These are phyloP conservation scores for Ceyx melanurus DNA, from an alignment of 2,113 vertebrate species.

Conservation along the genomic window DNA sequence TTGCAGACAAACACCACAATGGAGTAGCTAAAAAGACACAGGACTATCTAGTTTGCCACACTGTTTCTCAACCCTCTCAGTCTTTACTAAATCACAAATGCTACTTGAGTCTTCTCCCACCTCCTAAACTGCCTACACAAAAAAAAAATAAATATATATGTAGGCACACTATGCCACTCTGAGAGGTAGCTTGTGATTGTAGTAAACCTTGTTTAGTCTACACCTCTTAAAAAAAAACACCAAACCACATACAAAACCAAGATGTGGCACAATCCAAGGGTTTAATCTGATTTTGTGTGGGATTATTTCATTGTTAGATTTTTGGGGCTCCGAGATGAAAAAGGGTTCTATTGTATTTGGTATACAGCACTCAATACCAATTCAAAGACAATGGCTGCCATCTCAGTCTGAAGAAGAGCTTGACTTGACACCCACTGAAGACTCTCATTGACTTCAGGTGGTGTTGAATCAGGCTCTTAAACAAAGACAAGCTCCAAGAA, in stretches of 20 bases:
- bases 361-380: neutral
- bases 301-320: neutral
- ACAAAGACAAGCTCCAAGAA: neutral
- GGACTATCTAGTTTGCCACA: rapidly evolving
- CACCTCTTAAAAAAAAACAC: neutral
- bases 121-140: neutral
- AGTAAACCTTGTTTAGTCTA: neutral
- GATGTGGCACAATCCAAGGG: neutral
- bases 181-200: neutral
- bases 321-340: neutral
- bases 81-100: neutral
- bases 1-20: rapidly evolving
- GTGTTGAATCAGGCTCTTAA: neutral
- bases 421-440: neutral
- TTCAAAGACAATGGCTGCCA: neutral
- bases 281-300: neutral
- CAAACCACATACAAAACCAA: no score
- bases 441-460: neutral
- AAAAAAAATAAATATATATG: rapidly evolving
- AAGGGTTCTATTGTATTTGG: neutral
- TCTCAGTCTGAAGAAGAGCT: neutral
- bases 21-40: neutral
- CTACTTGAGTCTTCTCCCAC: neutral
- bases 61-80: rapidly evolving
- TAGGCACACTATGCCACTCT: neutral